phyloP scores from a whole-genome alignment of 1,140 invertebrate genomes.

The Triops cancriformis region DNA sequence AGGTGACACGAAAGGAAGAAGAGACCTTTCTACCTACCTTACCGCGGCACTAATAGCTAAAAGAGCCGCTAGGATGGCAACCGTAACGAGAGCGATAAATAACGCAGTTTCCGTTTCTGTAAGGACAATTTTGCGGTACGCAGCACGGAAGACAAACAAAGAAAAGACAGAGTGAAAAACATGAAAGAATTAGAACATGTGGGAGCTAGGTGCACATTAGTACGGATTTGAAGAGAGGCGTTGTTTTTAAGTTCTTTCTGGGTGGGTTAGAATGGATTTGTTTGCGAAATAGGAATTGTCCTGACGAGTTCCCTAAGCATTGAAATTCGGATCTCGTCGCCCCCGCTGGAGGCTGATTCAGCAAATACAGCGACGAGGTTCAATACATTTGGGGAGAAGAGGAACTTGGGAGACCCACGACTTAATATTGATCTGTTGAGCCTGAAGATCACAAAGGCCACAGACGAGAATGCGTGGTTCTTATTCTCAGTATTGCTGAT shows the following conservation, averaged over 20 bases:
- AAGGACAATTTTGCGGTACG: neutral
- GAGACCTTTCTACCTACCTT: neutral
- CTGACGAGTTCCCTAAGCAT: neutral
- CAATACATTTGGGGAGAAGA: neutral
- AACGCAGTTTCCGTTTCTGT: conserved; percentile 1
- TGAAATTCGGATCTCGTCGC: neutral
- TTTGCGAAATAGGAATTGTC: neutral
- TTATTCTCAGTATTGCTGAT: neutral
- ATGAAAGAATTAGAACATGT: neutral
- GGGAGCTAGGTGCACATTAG: too few relatives aligned
- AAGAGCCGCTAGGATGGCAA: neutral
- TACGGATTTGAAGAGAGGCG: neutral
- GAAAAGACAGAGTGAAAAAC: neutral
- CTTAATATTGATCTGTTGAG: conserved; percentile 11
- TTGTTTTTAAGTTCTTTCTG: neutral
- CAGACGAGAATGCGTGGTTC: neutral
- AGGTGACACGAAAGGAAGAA: too few relatives aligned
- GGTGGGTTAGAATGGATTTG: neutral
- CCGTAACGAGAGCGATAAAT: neutral
- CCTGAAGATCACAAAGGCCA: neutral
- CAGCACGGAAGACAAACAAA: too few relatives aligned
- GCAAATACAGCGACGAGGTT: neutral
- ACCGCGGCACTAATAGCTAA: neutral
- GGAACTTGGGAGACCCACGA: neutral
- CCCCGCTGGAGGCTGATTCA: neutral